Evolutionary conservation across 2,888 invertebrate species (phyloP), one percentile per base, ranked within the genome.

Genomic region (Teleogryllus oceanicus): DNA sequence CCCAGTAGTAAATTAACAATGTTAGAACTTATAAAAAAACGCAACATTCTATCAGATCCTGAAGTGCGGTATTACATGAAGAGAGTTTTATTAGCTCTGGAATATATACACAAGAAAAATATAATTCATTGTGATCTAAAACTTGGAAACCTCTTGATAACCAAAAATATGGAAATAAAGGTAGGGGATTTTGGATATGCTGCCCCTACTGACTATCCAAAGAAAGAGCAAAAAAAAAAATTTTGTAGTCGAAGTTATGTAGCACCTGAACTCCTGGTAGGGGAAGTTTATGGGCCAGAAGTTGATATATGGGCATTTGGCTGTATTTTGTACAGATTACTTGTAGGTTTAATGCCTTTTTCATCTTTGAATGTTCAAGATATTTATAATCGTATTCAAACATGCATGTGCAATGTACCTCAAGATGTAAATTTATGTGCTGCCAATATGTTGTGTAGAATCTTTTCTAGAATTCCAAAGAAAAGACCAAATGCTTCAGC

Each of bases 161-260:
- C 90, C 84, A 88, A 89, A 50, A 86, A 87, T 5, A 87, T 89
- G 86, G 85, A 87, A 77, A 82, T 87, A 11, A 91, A 91, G 85
- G 88, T 91, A 81, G 91, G 91, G 49, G 92, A 92, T 84, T 92
- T 92, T 85, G 91, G 91, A 18, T 84, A 92, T 78, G 91, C 91
- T 5, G 91, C 91, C 2, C 86, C 86, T 21, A 85, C 91, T 2
- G 89, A 89, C 77, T 88, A 85, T 84, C 88, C 88, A 79, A 90
- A 90, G 24, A 90, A 91, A 83, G 85, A 90, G 75, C 91, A 91
- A 85, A 88, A 87, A 83, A 92, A 91, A 0, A 85, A 92, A 21
- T 92, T 91, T 85, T 91, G 91, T 50, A 92, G 92, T 2, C 92
- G 91, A 4, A 91, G 92, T 85, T 91, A 92, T 85, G 91, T 92